Evolutionary conservation across 2,888 invertebrate genomes (phyloP).

Genomic region (Xestobium rufovillosum): DNA sequence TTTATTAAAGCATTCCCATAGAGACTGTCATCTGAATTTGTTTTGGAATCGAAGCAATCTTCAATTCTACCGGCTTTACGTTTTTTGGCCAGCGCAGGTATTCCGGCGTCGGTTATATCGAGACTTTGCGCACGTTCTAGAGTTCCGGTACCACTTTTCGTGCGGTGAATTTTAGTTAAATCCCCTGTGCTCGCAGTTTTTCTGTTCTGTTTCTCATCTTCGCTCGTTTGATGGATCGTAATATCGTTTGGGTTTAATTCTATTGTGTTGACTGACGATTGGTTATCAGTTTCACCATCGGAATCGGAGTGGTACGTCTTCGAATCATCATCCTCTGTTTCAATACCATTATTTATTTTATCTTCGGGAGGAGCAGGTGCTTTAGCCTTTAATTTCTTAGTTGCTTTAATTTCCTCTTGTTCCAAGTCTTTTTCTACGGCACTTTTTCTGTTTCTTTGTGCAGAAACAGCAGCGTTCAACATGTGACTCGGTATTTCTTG

Average conservation of each 20-base stretch:
- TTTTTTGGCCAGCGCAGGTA: slow-evolving; percentile 46
- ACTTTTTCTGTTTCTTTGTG: slow-evolving; percentile 59
- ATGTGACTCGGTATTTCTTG: slow-evolving; percentile 66
- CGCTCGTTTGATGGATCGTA: slow-evolving; percentile 63
- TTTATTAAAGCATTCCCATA: slow-evolving; percentile 45
- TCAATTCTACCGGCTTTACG: slow-evolving; percentile 51
- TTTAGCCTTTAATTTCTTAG: slow-evolving; percentile 62
- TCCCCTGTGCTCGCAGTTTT: slow-evolving; percentile 76
- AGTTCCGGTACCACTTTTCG: slow-evolving; percentile 46
- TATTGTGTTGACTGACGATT: slow-evolving; percentile 53
- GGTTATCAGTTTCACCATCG: slow-evolving; percentile 45
- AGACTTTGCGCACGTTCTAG: slow-evolving; percentile 73
- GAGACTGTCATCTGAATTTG: slow-evolving; percentile 37
- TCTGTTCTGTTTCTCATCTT: slow-evolving; percentile 54
- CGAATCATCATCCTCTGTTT: slow-evolving; percentile 13
- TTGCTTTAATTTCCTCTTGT: slow-evolving; percentile 35
- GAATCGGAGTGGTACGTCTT: slow-evolving; percentile 45
- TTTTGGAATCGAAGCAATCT: slow-evolving; percentile 37
- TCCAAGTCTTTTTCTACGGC: slow-evolving; percentile 28
- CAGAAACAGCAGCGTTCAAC: slow-evolving; percentile 64
- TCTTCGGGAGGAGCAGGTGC: slow-evolving; percentile 60
- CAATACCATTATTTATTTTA: no score
- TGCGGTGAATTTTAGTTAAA: slow-evolving; percentile 59
- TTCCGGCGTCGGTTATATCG: slow-evolving; percentile 57
- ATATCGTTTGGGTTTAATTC: slow-evolving; percentile 68